A percentile compares a stretch with the other conserved stretches of the same genome.
phyloP scores from a whole-genome alignment of 1,140 invertebrate species.

The Pissodes strobi region DNA sequence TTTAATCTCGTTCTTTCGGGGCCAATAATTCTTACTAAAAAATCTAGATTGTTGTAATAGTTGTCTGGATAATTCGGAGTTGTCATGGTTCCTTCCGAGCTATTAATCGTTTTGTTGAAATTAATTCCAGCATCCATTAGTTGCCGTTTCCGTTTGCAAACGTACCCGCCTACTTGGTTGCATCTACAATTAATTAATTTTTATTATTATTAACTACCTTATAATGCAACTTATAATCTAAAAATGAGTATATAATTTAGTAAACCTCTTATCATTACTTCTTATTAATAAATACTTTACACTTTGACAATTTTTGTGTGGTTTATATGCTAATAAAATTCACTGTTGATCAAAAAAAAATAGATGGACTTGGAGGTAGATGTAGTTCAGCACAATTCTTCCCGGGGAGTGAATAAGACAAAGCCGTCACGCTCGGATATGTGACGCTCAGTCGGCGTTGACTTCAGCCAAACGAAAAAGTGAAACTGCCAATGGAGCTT shows the following conservation, averaged over 20 bases:
- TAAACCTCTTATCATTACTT: neutral
- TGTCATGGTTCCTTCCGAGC: constrained; percentile 60
- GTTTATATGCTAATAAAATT: neutral
- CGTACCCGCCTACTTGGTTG: constrained; percentile 62
- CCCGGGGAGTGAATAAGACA: too few species aligned
- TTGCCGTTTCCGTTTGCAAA: constrained; percentile 50
- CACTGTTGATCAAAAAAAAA: neutral
- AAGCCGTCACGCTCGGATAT: too few species aligned
- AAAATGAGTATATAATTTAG: neutral
- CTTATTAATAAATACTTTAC: too few species aligned
- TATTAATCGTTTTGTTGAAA: constrained; percentile 60
- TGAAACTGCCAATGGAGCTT: too few species aligned
- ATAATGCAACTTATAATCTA: neutral
- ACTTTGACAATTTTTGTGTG: too few species aligned
- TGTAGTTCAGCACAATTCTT: too few species aligned
- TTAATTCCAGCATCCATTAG: constrained; percentile 43
- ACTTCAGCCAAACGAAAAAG: too few species aligned
- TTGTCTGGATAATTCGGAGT: constrained; percentile 68
- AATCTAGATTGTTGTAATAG: constrained; percentile 72
- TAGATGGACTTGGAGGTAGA: too few species aligned
- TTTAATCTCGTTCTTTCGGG: constrained; percentile 66
- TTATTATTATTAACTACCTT: neutral
- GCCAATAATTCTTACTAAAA: constrained; percentile 64
- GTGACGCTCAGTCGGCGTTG: too few species aligned
- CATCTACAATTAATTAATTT: constrained; percentile 25